Evolutionary conservation across 2,888 invertebrate genomes (phyloP), one percentile per base, ranked within the genome.

Genomic region (Cryptus viduatorius): DNA sequence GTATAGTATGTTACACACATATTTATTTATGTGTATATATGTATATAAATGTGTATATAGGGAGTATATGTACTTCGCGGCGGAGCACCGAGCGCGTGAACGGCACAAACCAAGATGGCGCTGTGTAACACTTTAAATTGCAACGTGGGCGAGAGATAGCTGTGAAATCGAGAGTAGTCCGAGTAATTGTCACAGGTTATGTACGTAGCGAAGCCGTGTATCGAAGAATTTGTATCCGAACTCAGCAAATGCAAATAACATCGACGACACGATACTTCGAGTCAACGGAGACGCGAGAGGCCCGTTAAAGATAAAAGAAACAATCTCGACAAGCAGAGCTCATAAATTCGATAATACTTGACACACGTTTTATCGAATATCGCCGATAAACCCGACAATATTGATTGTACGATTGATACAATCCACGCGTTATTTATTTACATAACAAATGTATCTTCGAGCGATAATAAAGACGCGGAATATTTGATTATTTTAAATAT

Each of bases 21-120:
- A 67, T 68, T 4, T 48, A 46, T 46, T 8, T 50, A 59, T 19
- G 42, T 44, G 3, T 59, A 42, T 68, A 19, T 16, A 19, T 44
- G 12, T 12, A n/a, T 8, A 31, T 61, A 46, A 24, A 4, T 12
- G 56, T 24, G 19, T 12, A 10, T 12, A 3, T 0, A 24, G 19
- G 19, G 8, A 31, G 61, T 31, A 29, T 61, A 42, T 80, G 75
- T 69, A 69, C 61, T 14, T 53, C 68, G 75, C 53, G 67, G 42
- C 46, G 50, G 73, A 29, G 48, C 69, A 65, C 50, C 42, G 46
- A 19, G 64, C n/a, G 29, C 50, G 48, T 65, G 61, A 64, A 69
- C 80, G 67, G 65, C 65, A 80, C 80, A 69, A 69, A 76, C 75
- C 81, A 81, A 81, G 76, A 81, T 81, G 76, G 76, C 75, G 76